A percentile compares a stretch with the other conserved stretches of the same genome.
Evolutionary conservation across 2,888 invertebrate species (phyloP).

Genomic region (Tiliacea aurago): DNA sequence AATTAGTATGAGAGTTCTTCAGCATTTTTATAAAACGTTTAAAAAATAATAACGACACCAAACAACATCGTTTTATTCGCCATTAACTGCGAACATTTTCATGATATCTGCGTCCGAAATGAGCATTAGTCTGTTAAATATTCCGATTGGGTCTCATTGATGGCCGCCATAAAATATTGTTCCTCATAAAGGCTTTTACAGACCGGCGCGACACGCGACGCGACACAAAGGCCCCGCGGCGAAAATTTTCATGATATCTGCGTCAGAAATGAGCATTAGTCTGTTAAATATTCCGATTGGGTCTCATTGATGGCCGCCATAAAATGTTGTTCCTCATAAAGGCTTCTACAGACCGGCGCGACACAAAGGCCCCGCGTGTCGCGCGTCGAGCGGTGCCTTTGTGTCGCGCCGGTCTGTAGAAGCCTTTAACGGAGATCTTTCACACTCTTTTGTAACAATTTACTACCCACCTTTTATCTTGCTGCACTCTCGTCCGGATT

Average conservation of each 20-base stretch:
- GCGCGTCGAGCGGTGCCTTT: no score
- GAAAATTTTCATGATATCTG: slow-evolving; percentile 42
- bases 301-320: slow-evolving; percentile 64
- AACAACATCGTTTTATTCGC: slow-evolving; percentile 47
- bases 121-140: slow-evolving; percentile 61
- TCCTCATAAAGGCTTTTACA: slow-evolving; percentile 67
- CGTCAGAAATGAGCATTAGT: slow-evolving; percentile 47
- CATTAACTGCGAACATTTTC: slow-evolving; percentile 46
- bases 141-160: slow-evolving; percentile 66
- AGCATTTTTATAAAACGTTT: slow-evolving; percentile 20
- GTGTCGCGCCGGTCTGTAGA: no score
- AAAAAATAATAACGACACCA: slow-evolving; percentile 40
- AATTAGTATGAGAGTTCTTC: background rate
- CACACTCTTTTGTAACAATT: slow-evolving; percentile 67
- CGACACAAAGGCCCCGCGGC: no score
- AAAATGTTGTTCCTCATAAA: slow-evolving; percentile 67
- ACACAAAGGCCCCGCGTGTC: no score
- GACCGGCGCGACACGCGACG: no score
- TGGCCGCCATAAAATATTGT: slow-evolving; percentile 64
- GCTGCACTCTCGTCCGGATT: slow-evolving; percentile 5
- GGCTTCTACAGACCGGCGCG: no score
- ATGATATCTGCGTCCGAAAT: slow-evolving; percentile 43
- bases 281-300: slow-evolving; percentile 66
- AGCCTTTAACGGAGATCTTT: slow-evolving; percentile 69
- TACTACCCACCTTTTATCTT: slow-evolving; percentile 59